These are phyloP conservation scores for Darevskia mixta DNA, from an alignment of 2,797 vertebrate species.

Conservation along the genomic window DNA sequence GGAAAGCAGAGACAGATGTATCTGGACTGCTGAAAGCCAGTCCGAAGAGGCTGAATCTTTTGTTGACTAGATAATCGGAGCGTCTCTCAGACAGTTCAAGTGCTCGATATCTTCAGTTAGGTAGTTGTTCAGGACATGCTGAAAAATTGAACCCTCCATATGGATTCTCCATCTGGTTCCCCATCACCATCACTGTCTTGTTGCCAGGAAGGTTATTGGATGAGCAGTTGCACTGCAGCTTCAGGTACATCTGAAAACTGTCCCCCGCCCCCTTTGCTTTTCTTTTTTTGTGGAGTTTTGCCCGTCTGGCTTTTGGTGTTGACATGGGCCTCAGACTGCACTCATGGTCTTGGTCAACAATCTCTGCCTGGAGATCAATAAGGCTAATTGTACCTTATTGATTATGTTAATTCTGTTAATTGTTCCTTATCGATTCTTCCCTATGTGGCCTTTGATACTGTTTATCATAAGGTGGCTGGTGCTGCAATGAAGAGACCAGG, in stretches of 20 bases:
- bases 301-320: neutral
- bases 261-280: neutral
- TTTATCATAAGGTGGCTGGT: slow-evolving; percentile 20
- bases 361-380: slow-evolving; percentile 30
- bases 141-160: neutral
- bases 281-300: neutral
- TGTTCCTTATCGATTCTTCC: slow-evolving; percentile 27
- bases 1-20: neutral
- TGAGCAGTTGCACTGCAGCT: neutral
- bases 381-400: slow-evolving; percentile 39
- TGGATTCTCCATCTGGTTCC: neutral
- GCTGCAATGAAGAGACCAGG: neutral
- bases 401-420: slow-evolving; percentile 43
- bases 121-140: neutral
- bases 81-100: neutral
- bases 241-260: neutral
- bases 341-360: slow-evolving; percentile 26
- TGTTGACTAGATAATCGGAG: neutral
- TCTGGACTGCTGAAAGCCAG: neutral
- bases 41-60: neutral
- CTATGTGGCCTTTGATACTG: slow-evolving; percentile 6
- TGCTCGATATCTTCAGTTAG: neutral
- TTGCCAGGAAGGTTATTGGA: neutral
- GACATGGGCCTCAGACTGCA: slow-evolving; percentile 10
- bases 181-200: too few relatives aligned